Conservation (phyloP, 2,797 vertebrate genomes). For the Acestrorhynchus altus region DNA sequence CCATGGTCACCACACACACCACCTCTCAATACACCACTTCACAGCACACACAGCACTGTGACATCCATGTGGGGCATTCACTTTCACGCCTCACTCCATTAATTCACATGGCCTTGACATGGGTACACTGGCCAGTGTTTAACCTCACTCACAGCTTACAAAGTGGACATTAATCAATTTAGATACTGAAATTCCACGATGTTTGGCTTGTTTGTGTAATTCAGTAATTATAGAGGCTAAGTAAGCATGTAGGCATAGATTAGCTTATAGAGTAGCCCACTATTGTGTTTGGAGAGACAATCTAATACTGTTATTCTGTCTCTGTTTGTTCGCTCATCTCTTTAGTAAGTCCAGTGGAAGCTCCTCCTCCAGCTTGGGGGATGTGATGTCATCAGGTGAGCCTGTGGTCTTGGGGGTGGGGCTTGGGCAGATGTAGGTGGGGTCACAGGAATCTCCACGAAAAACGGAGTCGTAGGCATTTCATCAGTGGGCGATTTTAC, state of each 20-base stretch:
- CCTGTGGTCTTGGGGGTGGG: slow-evolving; percentile 57
- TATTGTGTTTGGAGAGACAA: slow-evolving; percentile 14
- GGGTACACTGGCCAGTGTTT: too few relatives aligned
- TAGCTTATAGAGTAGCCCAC: slow-evolving; percentile 43
- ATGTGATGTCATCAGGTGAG: slow-evolving; percentile 86
- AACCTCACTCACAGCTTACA: too few relatives aligned
- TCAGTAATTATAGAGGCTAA: slow-evolving; percentile 18
- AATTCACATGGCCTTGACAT: too few relatives aligned
- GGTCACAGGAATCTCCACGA: slow-evolving; percentile 58
- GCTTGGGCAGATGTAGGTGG: slow-evolving; percentile 39
- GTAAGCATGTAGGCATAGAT: slow-evolving; percentile 16
- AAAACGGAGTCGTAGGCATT: slow-evolving; percentile 56
- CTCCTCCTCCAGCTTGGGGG: slow-evolving; percentile 93
- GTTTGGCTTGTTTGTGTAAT: too few relatives aligned
- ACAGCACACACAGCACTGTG: too few relatives aligned
- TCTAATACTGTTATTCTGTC: slow-evolving; percentile 53
- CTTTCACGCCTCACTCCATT: too few relatives aligned
- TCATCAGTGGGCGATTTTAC: slow-evolving; percentile 56
- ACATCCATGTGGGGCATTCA: too few relatives aligned
- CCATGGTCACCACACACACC: too few relatives aligned
- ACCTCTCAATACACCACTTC: too few relatives aligned
- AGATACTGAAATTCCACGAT: too few relatives aligned
- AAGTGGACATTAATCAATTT: too few relatives aligned
- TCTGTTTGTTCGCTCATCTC: slow-evolving; percentile 60
- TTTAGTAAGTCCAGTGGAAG: slow-evolving; percentile 95